Conservation (phyloP, 2,113 vertebrate species). For the Dermatemys mawii region DNA sequence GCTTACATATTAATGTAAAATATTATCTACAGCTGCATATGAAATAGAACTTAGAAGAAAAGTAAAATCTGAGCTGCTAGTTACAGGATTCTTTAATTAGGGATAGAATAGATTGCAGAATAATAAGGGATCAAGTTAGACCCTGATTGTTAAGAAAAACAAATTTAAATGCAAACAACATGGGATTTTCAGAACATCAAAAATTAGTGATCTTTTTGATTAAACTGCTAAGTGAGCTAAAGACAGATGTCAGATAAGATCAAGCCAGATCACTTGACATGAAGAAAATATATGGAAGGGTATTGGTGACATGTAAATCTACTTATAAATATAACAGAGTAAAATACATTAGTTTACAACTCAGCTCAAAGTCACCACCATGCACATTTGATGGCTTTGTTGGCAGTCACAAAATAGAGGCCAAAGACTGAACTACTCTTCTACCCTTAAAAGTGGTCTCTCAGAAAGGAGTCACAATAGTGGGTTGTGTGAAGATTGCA, state of each 20-base stretch:
- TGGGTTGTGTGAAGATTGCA: background rate
- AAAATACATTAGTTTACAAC: background rate
- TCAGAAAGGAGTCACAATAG: background rate
- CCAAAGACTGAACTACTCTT: background rate
- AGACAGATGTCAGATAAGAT: background rate
- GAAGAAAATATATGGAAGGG: background rate
- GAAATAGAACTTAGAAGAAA: background rate
- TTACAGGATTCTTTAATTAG: conserved; percentile 38
- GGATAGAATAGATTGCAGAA: conserved; percentile 17
- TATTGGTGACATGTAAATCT: background rate
- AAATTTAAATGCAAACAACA: conserved; percentile 59
- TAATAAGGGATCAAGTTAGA: conserved; percentile 8
- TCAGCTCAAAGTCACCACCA: background rate
- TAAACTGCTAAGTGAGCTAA: conserved; percentile 4
- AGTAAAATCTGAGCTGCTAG: conserved; percentile 14
- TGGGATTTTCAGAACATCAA: conserved; percentile 35
- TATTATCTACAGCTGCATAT: background rate
- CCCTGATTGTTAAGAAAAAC: conserved; percentile 20
- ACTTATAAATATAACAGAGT: background rate
- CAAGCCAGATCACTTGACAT: background rate
- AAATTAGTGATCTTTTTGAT: conserved; percentile 35
- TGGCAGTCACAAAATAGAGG: background rate
- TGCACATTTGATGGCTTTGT: background rate
- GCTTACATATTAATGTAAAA: background rate
- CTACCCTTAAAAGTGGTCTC: background rate